These are phyloP conservation scores for Picus viridis DNA, from an alignment of 2,797 vertebrate genomes.

Conservation along the genomic window DNA sequence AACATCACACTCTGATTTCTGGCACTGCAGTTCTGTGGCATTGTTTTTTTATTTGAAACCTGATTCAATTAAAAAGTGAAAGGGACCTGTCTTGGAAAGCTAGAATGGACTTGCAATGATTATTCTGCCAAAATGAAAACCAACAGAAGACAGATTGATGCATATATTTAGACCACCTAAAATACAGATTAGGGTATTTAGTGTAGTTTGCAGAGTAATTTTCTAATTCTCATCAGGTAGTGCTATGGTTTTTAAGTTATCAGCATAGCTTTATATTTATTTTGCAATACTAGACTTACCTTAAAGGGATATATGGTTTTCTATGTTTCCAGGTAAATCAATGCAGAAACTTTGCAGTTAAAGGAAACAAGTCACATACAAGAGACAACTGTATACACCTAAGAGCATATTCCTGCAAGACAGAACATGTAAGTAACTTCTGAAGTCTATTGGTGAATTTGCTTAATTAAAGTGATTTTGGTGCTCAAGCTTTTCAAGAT, in stretches of 20 bases:
- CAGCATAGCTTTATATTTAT: background rate
- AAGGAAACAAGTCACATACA: background rate
- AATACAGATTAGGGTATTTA: background rate
- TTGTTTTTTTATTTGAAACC: background rate
- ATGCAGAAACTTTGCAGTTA: background rate
- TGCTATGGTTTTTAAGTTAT: background rate
- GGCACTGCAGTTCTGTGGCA: background rate
- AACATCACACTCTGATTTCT: background rate
- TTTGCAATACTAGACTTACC: background rate
- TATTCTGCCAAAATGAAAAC: background rate
- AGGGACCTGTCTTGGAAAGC: background rate
- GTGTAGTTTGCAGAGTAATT: background rate
- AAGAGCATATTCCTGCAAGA: background rate
- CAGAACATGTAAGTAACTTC: background rate
- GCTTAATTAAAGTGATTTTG: background rate
- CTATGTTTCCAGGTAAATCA: background rate
- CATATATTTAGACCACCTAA: background rate
- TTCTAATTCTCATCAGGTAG: background rate
- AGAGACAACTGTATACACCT: background rate
- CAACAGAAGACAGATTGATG: background rate
- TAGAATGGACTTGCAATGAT: rapidly evolving
- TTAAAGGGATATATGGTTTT: background rate
- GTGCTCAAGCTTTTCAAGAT: background rate
- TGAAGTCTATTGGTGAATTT: background rate
- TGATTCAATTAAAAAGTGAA: background rate